Evolutionary conservation across 2,113 vertebrate genomes (phyloP), one percentile per base, ranked within the genome.

Genomic region (Etheostoma spectabile): DNA sequence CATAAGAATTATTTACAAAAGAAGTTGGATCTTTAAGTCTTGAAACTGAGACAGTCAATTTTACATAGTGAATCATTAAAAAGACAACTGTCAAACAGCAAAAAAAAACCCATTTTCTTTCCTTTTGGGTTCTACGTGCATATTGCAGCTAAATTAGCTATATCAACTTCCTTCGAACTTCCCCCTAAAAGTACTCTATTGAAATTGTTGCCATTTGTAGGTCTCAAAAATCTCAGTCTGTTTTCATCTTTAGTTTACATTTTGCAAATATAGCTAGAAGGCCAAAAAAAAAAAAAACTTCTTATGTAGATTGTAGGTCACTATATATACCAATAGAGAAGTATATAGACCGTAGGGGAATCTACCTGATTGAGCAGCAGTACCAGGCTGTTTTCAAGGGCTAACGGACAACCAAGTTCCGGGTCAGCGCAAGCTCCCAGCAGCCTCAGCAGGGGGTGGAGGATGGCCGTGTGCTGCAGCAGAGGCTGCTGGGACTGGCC

Each of bases 401-500:
- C 86, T 1, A 88, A 64, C 0, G 97, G 86, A 85, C 95, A 92
- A 66, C 95, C 94, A 0, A 94, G 81, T 3, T 95, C 96, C 35
- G 94, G 88, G 16, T 97, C 93, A 1, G 93, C 93, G 3, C 98
- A 99, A 4, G 95, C 95, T 60, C 96, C 94, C 89, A 99, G 94
- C 76, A 99, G 94, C 60, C 92, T 92, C 77, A 98, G 95, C 74
- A 99, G 93, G 0, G 98, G 97, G 27, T 95, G 91, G n/a, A 98
- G 96, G 82, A 99, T 88, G 0, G 97, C 91, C 3, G 90, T 93
- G 91, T 99, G 97, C 62, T 94, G 94, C 81, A 99, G 95, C 68
- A 99, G 91, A 0, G 96, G 96, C 95, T 99, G 98, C 80, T 93
- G 97, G 38, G 97, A 96, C 73, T 98, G 97, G 70, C 97, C 96